phyloP scores from a whole-genome alignment of 2,888 invertebrate genomes.

The Caenorhabditis sp. region DNA sequence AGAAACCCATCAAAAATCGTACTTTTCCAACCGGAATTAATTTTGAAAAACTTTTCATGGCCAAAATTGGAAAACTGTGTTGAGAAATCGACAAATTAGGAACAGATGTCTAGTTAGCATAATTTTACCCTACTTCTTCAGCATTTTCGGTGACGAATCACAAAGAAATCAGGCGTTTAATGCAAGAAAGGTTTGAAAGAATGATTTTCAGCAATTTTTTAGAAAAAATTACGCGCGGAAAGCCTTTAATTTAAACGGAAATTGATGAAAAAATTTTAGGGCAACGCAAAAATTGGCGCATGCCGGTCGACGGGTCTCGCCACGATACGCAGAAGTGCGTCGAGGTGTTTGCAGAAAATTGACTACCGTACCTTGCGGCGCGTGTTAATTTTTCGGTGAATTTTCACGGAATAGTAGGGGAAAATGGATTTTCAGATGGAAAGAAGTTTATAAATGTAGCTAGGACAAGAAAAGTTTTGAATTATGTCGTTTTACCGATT shows the following conservation, averaged over 20 bases:
- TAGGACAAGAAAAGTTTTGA: no score
- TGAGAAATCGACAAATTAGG: conserved; percentile 40
- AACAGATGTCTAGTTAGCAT: not conserved
- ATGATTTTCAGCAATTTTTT: conserved; percentile 8
- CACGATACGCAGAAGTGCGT: conserved; percentile 51
- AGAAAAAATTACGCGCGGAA: conserved; percentile 29
- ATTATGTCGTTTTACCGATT: no score
- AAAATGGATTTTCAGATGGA: no score
- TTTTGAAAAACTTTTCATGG: not conserved
- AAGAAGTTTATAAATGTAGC: no score
- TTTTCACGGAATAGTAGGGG: no score
- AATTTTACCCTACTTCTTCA: not conserved
- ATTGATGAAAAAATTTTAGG: conserved; percentile 50
- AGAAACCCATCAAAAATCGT: conserved; percentile 7
- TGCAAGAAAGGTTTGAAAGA: not conserved
- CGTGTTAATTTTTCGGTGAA: no score
- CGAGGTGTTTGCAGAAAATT: conserved; percentile 1
- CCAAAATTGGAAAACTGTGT: conserved; percentile 1
- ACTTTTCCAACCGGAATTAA: not conserved
- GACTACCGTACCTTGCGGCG: no score
- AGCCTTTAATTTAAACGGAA: conserved; percentile 20
- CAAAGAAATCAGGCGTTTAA: not conserved
- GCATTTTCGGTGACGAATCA: not conserved
- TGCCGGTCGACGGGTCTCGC: conserved; percentile 40
- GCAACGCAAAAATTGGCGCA: conserved; percentile 25